Conservation (phyloP, 2,797 vertebrate genomes). For the Alcedo quadribrachys region DNA sequence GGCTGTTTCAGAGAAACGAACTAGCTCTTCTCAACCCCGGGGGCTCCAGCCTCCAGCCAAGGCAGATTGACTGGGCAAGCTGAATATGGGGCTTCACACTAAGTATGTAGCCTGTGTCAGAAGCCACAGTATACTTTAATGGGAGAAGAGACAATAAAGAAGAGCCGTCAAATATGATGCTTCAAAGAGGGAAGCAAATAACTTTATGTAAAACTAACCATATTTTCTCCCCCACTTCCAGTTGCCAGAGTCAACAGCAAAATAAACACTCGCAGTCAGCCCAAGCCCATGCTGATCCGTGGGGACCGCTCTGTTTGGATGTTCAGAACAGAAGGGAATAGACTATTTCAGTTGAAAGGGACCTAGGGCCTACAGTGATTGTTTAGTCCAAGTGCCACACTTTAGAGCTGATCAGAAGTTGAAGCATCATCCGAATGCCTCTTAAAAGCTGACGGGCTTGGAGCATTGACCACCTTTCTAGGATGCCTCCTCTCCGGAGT, state of each 20-base stretch:
- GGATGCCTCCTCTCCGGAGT: not conserved
- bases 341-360: not conserved
- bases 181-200: not conserved
- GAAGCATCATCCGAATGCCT: not conserved
- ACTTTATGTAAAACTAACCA: not conserved
- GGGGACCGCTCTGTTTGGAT: not conserved
- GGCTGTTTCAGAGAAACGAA: not conserved
- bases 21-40: not conserved
- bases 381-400: not conserved
- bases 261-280: not conserved
- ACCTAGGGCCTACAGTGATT: not conserved
- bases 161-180: not conserved
- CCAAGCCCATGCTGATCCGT: not conserved
- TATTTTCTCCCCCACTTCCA: accelerated
- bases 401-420: not conserved
- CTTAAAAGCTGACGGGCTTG: not conserved
- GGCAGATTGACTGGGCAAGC: not conserved
- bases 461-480: no score
- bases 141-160: not conserved
- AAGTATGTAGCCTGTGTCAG: not conserved
- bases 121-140: not conserved
- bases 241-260: not conserved
- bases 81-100: not conserved
- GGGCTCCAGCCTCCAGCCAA: not conserved
- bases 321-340: not conserved